Percentiles rank a stretch among this genome's conserved stretches.
These are phyloP conservation scores for Tubulanus polymorphus DNA, from an alignment of 2,888 invertebrate species.

Conservation along the genomic window DNA sequence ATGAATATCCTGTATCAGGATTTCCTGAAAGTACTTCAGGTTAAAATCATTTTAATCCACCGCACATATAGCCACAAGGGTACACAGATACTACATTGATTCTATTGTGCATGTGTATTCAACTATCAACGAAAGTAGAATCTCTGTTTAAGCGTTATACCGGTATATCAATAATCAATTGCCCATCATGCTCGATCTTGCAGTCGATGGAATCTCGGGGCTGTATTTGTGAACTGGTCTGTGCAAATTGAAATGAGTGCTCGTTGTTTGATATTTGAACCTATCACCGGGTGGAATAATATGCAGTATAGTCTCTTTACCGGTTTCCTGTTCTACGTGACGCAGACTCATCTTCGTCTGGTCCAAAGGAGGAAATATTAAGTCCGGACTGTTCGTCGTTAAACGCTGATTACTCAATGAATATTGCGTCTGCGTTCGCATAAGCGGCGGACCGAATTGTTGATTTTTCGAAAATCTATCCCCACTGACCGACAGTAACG, in stretches of 20 bases:
- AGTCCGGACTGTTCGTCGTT: conserved; percentile 37
- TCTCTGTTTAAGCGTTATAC: no score
- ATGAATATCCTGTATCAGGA: no score
- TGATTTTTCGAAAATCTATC: conserved; percentile 31
- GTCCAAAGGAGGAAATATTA: conserved; percentile 36
- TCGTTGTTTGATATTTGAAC: conserved; percentile 9
- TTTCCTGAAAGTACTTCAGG: no score
- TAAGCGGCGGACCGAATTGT: conserved; percentile 30
- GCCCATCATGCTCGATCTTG: no score
- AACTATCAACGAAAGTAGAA: no score
- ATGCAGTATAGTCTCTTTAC: background rate
- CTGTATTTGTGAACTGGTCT: conserved; percentile 41
- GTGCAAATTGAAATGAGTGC: conserved; percentile 27
- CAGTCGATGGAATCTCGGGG: no score
- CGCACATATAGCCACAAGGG: no score
- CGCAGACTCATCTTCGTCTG: conserved; percentile 34
- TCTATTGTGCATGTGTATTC: no score
- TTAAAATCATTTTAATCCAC: no score
- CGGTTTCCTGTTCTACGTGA: conserved; percentile 25
- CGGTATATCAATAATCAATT: no score
- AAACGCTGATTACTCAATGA: conserved; percentile 34
- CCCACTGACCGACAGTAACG: conserved; percentile 30
- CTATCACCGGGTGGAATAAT: conserved; percentile 7
- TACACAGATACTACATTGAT: no score
- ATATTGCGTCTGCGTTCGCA: conserved; percentile 39